phyloP scores from a whole-genome alignment of 2,113 vertebrate genomes.

The Cynopterus brachyotis region DNA sequence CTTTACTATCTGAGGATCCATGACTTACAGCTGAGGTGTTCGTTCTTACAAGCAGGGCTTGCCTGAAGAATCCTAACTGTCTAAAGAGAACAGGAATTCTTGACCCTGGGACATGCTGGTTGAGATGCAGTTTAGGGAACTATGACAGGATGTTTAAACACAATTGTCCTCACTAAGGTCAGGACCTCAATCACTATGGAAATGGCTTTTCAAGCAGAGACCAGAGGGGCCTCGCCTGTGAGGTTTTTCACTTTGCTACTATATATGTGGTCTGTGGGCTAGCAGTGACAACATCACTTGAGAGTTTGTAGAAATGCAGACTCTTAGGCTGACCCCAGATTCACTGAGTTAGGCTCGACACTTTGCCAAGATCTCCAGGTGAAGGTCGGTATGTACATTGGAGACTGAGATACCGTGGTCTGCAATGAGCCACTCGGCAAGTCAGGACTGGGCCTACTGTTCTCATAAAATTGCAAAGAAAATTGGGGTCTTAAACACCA shows the following conservation, averaged over 20 bases:
- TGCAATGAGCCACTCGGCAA: too few relatives aligned
- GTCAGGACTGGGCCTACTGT: background rate
- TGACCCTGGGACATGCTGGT: background rate
- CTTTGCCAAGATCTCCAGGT: background rate
- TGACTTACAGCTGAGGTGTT: background rate
- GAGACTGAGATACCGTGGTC: background rate
- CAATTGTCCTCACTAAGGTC: background rate
- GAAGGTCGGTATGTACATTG: too few relatives aligned
- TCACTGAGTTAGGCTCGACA: background rate
- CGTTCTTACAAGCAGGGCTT: background rate
- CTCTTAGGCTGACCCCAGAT: background rate
- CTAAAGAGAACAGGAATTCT: background rate
- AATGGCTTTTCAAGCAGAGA: background rate
- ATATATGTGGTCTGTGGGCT: too few relatives aligned
- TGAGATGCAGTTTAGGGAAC: background rate
- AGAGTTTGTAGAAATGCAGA: background rate
- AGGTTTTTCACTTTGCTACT: background rate
- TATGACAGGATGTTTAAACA: background rate
- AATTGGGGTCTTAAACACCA: background rate
- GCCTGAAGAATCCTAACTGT: background rate
- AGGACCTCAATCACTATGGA: background rate
- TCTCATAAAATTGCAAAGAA: background rate
- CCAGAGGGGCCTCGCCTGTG: rapidly evolving
- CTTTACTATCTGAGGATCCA: background rate
- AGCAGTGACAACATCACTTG: too few relatives aligned